Percentiles rank a stretch among this genome's conserved stretches.
These are phyloP conservation scores for Salminus brasiliensis DNA, from an alignment of 2,113 vertebrate genomes.

Conservation along the genomic window DNA sequence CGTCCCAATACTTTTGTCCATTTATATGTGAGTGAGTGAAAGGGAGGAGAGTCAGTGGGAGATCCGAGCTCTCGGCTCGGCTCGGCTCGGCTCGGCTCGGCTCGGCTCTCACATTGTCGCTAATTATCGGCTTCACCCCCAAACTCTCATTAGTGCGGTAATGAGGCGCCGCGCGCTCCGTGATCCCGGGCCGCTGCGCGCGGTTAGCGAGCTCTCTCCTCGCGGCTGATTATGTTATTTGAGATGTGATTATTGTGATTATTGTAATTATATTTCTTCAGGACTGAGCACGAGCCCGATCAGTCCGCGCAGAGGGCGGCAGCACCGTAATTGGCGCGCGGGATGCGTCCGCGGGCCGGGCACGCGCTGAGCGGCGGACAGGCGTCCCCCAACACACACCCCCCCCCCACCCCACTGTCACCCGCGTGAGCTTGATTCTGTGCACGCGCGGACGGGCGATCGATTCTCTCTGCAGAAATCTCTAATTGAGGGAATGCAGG, in stretches of 20 bases:
- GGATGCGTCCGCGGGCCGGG: slow-evolving; percentile 81
- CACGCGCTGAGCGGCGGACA: slow-evolving; percentile 28
- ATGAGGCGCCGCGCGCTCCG: slow-evolving; percentile 96
- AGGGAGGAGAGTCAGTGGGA: no score
- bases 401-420: slow-evolving; percentile 93
- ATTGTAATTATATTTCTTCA: slow-evolving; percentile 99
- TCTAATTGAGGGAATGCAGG: slow-evolving; percentile 95
- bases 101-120: slow-evolving; percentile 74
- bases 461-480: slow-evolving; percentile 97
- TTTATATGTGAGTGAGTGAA: no score
- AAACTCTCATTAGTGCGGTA: slow-evolving; percentile 94
- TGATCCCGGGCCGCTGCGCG: slow-evolving; percentile 95
- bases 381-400: slow-evolving; percentile 63
- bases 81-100: slow-evolving; percentile 58
- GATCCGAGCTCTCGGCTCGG: not conserved
- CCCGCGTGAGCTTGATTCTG: slow-evolving; percentile 88
- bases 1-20: no score
- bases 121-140: slow-evolving; percentile 84
- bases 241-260: no score
- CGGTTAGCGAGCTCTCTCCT: slow-evolving; percentile 99
- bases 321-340: slow-evolving; percentile 91
- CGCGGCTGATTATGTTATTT: slow-evolving; percentile 99
- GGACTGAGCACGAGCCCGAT: slow-evolving; percentile 98
- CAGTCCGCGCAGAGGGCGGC: slow-evolving; percentile 94
- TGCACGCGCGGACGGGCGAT: slow-evolving; percentile 96